These are phyloP conservation scores for Rattus norvegicus DNA, from an alignment of 2,113 vertebrate species.

Conservation along the genomic window DNA sequence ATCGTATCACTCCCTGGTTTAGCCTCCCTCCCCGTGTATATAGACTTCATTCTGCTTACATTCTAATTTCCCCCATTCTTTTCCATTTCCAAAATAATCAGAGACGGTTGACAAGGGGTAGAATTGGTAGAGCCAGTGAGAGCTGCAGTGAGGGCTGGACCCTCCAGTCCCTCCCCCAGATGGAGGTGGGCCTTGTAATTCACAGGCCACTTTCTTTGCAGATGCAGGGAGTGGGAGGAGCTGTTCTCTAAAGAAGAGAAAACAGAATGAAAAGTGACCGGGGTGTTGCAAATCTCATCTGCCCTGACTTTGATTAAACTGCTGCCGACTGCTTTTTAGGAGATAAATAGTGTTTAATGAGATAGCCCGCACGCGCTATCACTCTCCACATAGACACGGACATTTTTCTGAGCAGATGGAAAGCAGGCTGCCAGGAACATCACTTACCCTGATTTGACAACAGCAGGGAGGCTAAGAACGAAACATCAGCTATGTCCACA, in stretches of 20 bases:
- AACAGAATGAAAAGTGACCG: constrained; percentile 20
- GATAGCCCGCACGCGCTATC: constrained; percentile 7
- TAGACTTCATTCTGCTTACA: not conserved
- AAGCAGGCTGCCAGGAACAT: not conserved
- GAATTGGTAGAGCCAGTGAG: not conserved
- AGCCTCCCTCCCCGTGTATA: not conserved
- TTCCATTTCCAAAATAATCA: not conserved
- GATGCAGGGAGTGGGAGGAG: not conserved
- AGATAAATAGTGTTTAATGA: constrained; percentile 63
- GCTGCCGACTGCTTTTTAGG: constrained; percentile 1
- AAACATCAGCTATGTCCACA: rapidly evolving
- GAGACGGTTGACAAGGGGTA: not conserved
- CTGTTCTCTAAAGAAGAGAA: not conserved
- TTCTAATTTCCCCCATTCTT: not conserved
- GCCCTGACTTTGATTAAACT: constrained; percentile 65
- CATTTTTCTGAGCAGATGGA: constrained; percentile 34
- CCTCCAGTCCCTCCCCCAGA: not conserved
- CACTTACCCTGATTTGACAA: not conserved
- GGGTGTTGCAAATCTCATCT: constrained; percentile 15
- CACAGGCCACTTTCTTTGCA: not conserved
- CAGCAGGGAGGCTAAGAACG: not conserved
- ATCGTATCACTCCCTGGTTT: not conserved
- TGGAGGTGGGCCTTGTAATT: not conserved
- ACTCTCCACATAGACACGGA: constrained; percentile 14
- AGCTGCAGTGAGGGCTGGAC: not conserved